Conservation (phyloP, 2,113 vertebrate genomes). For the Paradisaea rubra region DNA sequence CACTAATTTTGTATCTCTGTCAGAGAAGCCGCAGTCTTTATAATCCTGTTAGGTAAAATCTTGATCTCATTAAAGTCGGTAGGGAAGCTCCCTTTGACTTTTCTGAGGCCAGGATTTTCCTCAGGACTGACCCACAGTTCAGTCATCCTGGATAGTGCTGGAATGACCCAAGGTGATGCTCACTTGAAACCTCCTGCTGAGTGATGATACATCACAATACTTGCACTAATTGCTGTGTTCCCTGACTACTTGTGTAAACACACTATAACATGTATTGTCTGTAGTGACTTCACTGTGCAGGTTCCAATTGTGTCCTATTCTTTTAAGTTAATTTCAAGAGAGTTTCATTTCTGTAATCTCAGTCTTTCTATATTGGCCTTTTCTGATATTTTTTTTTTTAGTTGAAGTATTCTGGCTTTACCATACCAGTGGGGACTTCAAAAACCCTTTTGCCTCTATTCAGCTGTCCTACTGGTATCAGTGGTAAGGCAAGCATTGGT, state of each 20-base stretch:
- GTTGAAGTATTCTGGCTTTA: neutral
- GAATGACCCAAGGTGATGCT: neutral
- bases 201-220: neutral
- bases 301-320: neutral
- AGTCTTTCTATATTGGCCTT: neutral
- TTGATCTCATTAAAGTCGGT: neutral
- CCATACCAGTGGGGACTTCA: neutral
- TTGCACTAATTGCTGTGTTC: neutral
- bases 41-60: conserved; percentile 38
- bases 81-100: neutral
- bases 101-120: neutral
- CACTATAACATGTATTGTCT: neutral
- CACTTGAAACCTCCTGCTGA: neutral
- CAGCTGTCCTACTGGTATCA: neutral
- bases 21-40: neutral
- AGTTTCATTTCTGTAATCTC: neutral
- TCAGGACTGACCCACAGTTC: neutral
- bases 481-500: neutral
- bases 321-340: neutral
- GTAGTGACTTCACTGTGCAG: neutral
- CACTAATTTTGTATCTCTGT: conserved; percentile 36
- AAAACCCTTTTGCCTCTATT: neutral
- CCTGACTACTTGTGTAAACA: neutral
- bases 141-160: neutral
- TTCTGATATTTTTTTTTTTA: neutral